Percentiles rank a stretch among this genome's conserved stretches.
Conservation (phyloP, 2,888 invertebrate species). For the Chalcosyrphus nemorum region DNA sequence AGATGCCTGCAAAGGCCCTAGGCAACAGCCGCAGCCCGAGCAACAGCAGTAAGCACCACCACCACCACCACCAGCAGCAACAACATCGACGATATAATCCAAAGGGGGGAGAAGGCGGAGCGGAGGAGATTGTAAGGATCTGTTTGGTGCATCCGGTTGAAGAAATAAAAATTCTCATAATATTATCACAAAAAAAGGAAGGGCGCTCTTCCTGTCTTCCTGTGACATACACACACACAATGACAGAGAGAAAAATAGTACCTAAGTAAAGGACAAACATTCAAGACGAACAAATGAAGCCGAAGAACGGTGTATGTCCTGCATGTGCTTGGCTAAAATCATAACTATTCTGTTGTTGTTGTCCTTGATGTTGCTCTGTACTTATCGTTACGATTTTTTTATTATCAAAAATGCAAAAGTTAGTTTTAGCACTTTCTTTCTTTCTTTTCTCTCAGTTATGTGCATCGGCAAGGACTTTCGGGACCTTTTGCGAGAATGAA, state of each 20-base stretch:
- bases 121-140: slow-evolving; percentile 41
- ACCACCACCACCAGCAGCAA: neutral
- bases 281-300: slow-evolving; percentile 31
- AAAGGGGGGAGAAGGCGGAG: too few species aligned
- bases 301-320: neutral
- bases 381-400: slow-evolving; percentile 45
- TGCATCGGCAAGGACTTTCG: neutral
- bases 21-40: slow-evolving; percentile 38
- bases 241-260: slow-evolving; percentile 29
- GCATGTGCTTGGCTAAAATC: slow-evolving; percentile 26
- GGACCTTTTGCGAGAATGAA: neutral
- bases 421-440: slow-evolving; percentile 6
- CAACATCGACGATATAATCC: slow-evolving; percentile 16
- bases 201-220: slow-evolving; percentile 44
- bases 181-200: slow-evolving; percentile 55
- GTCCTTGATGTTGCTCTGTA: slow-evolving; percentile 12
- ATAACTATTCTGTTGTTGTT: slow-evolving; percentile 39
- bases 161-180: slow-evolving; percentile 61
- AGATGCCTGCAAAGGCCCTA: slow-evolving; percentile 52
- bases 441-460: neutral
- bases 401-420: slow-evolving; percentile 43
- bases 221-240: neutral
- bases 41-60: slow-evolving; percentile 18
- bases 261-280: slow-evolving; percentile 40
- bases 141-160: slow-evolving; percentile 65